Base-by-base conservation (phyloP, 2,888 invertebrate species). In the Thyatira batis region DNA sequence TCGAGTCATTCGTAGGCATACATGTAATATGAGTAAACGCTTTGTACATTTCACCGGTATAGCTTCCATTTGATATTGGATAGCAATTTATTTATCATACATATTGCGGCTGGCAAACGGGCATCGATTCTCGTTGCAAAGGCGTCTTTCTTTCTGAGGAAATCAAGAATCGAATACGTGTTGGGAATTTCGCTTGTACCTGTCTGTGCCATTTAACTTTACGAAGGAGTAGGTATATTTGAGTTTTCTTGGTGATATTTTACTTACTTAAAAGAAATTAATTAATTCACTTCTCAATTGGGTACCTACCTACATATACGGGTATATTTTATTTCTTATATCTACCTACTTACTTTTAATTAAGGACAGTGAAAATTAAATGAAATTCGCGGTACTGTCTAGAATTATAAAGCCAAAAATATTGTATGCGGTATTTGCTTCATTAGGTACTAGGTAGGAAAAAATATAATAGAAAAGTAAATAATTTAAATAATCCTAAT, bases 61-160 rank as follows among this genome's bases (percentile, higher is more conserved):
- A 82, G 87, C 78, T 85, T 83, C 88, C 87, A 88, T 91, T 90
- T 90, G 83, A 90, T 92, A 92, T 92, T 90, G 91, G 90, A 91
- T 91, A 89, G 87, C 91, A 89, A 92, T 92, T 92, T 92, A 91
- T 92, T 92, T 92, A 92, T 91, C 91, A 92, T 92, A 92, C 87
- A 89, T 92, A 91, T 91, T 89, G 90, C 84, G 86, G 82, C 74
- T 73, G 71, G 75, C 79, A 80, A 48, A 74, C 72, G 83, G 80
- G 78, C 81, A 84, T 74, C 84, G 80, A 82, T 84, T 85, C 81
- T 82, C 79, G 80, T 78, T 73, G 70, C 71, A 76, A 78, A 79
- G 71, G 81, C 84, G 79, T 84, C 83, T 86, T 87, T 85, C 85
- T 84, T 84, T 79, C 78, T 65, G 74, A 78, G 76, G 80, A 82